These are phyloP conservation scores for Pycnonotus jocosus DNA, from an alignment of 2,113 vertebrate species.

Conservation along the genomic window DNA sequence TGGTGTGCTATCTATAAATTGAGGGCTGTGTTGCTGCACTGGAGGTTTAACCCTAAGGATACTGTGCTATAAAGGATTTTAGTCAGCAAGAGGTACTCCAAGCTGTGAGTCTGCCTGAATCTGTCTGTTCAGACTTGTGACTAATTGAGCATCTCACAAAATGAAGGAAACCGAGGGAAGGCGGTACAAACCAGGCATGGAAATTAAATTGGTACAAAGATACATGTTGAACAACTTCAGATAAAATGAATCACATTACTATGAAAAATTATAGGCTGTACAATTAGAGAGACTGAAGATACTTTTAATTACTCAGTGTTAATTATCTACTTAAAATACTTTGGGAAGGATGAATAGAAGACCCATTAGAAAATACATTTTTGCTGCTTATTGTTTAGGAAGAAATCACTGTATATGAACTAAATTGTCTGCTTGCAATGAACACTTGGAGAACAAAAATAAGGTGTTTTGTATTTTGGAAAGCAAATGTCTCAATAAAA, in stretches of 20 bases:
- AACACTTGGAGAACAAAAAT: neutral
- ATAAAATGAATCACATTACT: neutral
- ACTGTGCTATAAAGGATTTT: neutral
- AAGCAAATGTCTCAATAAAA: neutral
- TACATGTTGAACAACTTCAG: neutral
- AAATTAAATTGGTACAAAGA: constrained; percentile 25
- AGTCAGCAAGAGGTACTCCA: neutral
- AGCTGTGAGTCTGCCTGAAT: neutral
- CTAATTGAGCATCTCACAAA: neutral
- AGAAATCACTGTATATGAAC: neutral
- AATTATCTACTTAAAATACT: neutral
- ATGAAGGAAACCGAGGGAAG: neutral
- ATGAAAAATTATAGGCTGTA: constrained; percentile 8
- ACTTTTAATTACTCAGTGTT: neutral
- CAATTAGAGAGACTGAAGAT: neutral
- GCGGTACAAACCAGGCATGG: neutral
- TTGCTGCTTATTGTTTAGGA: neutral
- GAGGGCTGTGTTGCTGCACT: neutral
- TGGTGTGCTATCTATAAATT: neutral
- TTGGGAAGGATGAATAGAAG: neutral
- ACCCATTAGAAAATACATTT: neutral
- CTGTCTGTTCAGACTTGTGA: neutral
- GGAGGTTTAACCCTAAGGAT: neutral
- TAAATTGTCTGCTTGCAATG: neutral
- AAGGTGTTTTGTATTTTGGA: neutral